These are phyloP conservation scores for Anolis sagrei DNA, from an alignment of 2,113 vertebrate species.

Conservation along the genomic window DNA sequence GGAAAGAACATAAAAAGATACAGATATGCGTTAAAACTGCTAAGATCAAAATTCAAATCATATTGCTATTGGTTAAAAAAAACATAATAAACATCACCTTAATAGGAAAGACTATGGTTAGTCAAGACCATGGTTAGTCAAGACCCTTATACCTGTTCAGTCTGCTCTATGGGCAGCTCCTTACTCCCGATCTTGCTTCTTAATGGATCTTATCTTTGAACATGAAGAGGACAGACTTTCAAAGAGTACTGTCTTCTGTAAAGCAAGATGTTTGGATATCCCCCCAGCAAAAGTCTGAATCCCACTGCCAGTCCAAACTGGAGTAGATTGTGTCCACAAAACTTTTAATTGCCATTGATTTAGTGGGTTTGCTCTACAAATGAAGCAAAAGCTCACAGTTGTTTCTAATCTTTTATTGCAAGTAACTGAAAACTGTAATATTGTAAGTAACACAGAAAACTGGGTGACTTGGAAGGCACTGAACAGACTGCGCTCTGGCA, in stretches of 20 bases:
- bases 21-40: too few relatives aligned
- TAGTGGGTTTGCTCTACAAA: too few relatives aligned
- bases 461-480: too few relatives aligned
- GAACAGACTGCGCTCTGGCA: too few relatives aligned
- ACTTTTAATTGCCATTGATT: too few relatives aligned
- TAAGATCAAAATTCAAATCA: background rate
- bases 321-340: too few relatives aligned
- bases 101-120: background rate
- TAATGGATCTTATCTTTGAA: background rate
- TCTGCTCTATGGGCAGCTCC: background rate
- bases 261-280: background rate
- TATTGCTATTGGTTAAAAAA: background rate
- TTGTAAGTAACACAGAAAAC: too few relatives aligned
- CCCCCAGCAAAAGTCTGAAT: background rate
- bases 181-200: background rate
- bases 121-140: background rate
- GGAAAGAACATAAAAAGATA: too few relatives aligned
- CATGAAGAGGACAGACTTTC: background rate
- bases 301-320: too few relatives aligned
- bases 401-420: background rate
- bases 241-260: background rate
- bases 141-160: background rate
- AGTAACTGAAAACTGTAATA: too few relatives aligned
- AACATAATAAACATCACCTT: background rate
- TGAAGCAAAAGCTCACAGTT: background rate